Conservation (phyloP, 2,797 vertebrate genomes). For the Crax fasciolata region DNA sequence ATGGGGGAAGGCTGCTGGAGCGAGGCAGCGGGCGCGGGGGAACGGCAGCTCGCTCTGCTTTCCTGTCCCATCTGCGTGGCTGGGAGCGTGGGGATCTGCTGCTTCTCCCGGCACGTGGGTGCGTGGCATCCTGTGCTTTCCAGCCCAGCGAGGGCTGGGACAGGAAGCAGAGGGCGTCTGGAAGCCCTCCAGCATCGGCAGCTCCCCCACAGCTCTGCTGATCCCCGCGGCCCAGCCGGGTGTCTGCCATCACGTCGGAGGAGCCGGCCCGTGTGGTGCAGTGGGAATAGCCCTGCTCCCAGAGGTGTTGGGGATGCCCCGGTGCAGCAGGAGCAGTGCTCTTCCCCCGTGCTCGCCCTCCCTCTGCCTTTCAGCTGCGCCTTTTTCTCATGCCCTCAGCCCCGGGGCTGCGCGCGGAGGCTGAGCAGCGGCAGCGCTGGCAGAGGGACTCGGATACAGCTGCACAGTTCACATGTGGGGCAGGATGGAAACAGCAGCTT, state of each 20-base stretch:
- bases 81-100: rapidly evolving
- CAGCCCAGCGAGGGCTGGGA: background rate
- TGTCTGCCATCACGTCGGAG: background rate
- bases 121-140: background rate
- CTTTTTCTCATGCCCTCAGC: background rate
- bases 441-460: rapidly evolving
- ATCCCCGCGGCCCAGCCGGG: background rate
- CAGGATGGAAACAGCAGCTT: background rate
- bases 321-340: background rate
- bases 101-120: background rate
- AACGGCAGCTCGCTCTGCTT: background rate
- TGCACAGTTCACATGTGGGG: background rate
- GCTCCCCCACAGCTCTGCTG: background rate
- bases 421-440: background rate
- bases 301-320: background rate
- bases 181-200: background rate
- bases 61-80: background rate
- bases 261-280: rapidly evolving
- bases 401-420: background rate
- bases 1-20: background rate
- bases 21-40: constrained; percentile 35
- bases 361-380: background rate
- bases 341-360: background rate
- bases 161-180: background rate
- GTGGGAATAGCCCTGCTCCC: background rate